Evolutionary conservation across 2,888 invertebrate genomes (phyloP).

Genomic region (Lottia scabra): DNA sequence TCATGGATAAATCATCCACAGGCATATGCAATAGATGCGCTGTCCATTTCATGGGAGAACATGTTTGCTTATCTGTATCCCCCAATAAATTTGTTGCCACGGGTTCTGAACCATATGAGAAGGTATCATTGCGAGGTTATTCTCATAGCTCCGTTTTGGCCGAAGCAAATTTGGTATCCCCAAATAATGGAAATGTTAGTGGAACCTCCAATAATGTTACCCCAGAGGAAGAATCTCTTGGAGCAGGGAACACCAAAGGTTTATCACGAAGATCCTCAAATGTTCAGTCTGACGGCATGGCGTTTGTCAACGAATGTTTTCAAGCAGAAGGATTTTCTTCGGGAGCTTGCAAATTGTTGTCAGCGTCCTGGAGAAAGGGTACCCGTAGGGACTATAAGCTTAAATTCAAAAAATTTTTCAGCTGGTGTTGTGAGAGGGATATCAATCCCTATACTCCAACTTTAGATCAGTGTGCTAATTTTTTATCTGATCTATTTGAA

Average conservation of each 20-base stretch:
- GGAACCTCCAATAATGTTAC: constrained; percentile 21
- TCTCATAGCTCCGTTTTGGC: constrained; percentile 8
- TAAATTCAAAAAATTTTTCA: constrained; percentile 26
- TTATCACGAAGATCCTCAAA: constrained; percentile 24
- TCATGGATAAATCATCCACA: constrained; percentile 20
- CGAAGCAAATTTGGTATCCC: constrained; percentile 19
- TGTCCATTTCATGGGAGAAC: constrained; percentile 25
- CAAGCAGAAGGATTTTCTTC: constrained; percentile 27
- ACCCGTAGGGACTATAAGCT: constrained; percentile 30
- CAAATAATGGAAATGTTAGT: constrained; percentile 21
- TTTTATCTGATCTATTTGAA: neutral
- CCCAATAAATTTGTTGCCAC: constrained; percentile 13
- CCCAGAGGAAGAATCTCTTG: constrained; percentile 21
- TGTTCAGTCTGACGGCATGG: constrained; percentile 31
- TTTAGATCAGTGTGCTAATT: neutral
- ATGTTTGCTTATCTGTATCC: constrained; percentile 30
- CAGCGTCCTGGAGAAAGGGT: constrained; percentile 28
- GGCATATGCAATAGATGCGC: constrained; percentile 25
- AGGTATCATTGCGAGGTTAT: constrained; percentile 14
- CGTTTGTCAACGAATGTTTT: constrained; percentile 26
- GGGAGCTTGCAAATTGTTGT: constrained; percentile 25
- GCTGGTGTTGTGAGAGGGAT: constrained; percentile 33
- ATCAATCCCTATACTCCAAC: constrained; percentile 23
- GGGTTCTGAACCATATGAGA: constrained; percentile 16
- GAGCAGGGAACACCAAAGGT: constrained; percentile 21